Evolutionary conservation across 1,140 invertebrate species (phyloP), one percentile per base, ranked within the genome.

Genomic region (Diploscapter pachys): DNA sequence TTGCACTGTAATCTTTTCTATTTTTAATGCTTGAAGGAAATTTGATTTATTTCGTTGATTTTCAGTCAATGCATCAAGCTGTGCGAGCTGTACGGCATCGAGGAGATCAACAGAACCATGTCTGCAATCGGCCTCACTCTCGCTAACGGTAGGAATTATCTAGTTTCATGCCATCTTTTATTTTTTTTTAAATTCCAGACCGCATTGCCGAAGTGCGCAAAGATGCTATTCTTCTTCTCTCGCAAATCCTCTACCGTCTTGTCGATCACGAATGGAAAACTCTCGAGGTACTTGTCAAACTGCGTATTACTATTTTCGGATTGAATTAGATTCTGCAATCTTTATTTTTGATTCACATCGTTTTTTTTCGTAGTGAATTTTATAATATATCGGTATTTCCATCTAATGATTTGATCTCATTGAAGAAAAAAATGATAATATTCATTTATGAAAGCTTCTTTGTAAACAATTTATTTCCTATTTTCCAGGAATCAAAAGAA

Each of bases 101-200:
- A 83, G 3, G 90, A 92, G 70, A 88, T 91, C 4, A 88, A 88
- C 31, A 86, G 88, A 62, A 87, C 90, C 82, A 88, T 93, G 55
- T 87, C 89, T 5, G 89, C 90, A 0, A 86, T 93, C 49, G 89
- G 89, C 2, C 81, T 92, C 8, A 86, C 88, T 63, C 82, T 92
- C 54, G 86, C 91, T 13, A 84, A 87, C 66, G 91, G 31, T 31
- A 31, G 31, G 31, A 1, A 31, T 31, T 31, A 31, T 31, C 31
- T 31, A 31, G 31, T 31, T 31, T 31, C 31, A 31, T 31, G 1
- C 31, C 31, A 31, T 31, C 31, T 31, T 31, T 31, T 31, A 31
- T 31, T 31, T 31, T 31, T 31, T 31, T 31, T 31, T 31, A 31
- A 31, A 31, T 1, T 31, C 31, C 31, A 31, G 31, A 66, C 67